Evolutionary conservation across 2,888 invertebrate genomes (phyloP).

Genomic region (Malacosoma neustria): DNA sequence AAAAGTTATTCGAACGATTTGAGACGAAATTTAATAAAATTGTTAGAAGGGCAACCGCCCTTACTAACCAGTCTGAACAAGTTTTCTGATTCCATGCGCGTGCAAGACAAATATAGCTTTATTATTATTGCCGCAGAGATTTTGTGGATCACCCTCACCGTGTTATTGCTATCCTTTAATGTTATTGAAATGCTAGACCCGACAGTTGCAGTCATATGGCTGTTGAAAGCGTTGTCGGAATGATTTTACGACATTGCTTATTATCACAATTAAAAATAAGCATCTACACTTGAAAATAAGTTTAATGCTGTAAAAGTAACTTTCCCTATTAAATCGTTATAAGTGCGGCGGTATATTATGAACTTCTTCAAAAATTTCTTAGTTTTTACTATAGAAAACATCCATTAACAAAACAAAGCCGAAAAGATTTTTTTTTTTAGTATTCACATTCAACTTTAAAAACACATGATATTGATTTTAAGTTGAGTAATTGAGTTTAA

Average conservation of each 20-base stretch:
- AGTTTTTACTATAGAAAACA: no score
- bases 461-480: no score
- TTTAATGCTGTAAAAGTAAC: no score
- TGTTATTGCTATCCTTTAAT: conserved; percentile 43
- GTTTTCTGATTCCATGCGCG: conserved; percentile 48
- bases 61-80: conserved; percentile 18
- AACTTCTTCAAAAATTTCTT: no score
- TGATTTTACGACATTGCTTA: not conserved
- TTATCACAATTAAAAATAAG: not conserved
- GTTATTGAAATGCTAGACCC: conserved; percentile 39
- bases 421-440: no score
- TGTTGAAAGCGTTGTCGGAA: not conserved
- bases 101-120: conserved; percentile 52
- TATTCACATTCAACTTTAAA: no score
- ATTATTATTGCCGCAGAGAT: conserved; percentile 47
- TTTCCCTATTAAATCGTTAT: no score
- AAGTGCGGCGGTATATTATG: no score
- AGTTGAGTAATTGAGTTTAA: no score
- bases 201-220: conserved; percentile 21
- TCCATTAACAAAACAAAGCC: no score
- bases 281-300: no score
- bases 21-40: conserved; percentile 35
- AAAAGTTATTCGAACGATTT: conserved; percentile 4
- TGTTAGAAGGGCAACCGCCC: conserved; percentile 15
- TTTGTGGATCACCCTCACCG: conserved; percentile 40